Base-by-base conservation (phyloP, 2,113 vertebrate genomes). In the Megaceryle maxima region DNA sequence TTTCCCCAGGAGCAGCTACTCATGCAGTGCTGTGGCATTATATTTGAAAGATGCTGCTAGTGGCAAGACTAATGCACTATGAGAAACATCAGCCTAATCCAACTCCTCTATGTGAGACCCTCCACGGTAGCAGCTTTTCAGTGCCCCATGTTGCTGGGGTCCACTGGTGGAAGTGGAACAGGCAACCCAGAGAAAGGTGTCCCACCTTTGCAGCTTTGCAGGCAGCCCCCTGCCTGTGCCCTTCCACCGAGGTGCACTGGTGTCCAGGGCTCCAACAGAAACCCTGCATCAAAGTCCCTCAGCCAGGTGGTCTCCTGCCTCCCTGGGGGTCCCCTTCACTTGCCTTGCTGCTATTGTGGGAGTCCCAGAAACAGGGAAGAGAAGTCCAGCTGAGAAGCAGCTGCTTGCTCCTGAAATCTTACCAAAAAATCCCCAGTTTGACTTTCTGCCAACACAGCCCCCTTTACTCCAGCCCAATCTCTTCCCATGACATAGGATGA, bases 181-280 rank as follows among this genome's bases (percentile, higher is more conserved):
- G 25, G 44, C 26, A 69, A 31, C 46, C 51, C 46, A 57, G 73
- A 28, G 68, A 68, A 70, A 80, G 28, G 19, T 8, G 73, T 82
- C 26, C 46, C 46, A 73, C 29, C 62, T 64, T 21, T 46, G 67
- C n/a, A 24, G 29, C 21, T 8, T 13, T 9, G 20, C 41, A 37
- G 35, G 25, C 55, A 62, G 41, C 28, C 31, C 31, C n/a, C n/a
- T 29, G 28, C 67, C 62, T 46, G 37, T 17, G 4, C 31, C 31
- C n/a, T 83, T 16, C 48, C 60, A 53, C 0, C 0, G 50, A 59
- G 19, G 21, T 8, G 7, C 0, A 0, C 26, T 10, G 3, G 6
- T 70, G 41, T 14, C 66, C 1, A 0, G 19, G 35, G 26, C 63
- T 83, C 67, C 5, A 6, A 35, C 24, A 33, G 66, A 77, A 77